phyloP scores from a whole-genome alignment of 2,113 vertebrate species.

The rabbit (Oryctolagus cuniculus) region mOryCun1.1 NC_091438.1:34770501-34771000 shows the following conservation, averaged over 20 bases:
- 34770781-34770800: conserved; percentile 75
- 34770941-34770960: conserved; percentile 60
- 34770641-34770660: conserved; percentile 15
- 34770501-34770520: background rate
- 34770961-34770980: conserved; percentile 82
- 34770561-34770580: background rate
- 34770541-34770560: background rate
- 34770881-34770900: conserved; percentile 77
- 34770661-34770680: conserved; percentile 58
- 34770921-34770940: conserved; percentile 86
- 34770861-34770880: conserved; percentile 85
- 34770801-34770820: conserved; percentile 83
- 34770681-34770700: conserved; percentile 80
- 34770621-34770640: conserved; percentile 42
- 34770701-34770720: conserved; percentile 82
- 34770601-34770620: background rate
- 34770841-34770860: conserved; percentile 90
- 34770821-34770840: conserved; percentile 85
- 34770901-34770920: conserved; percentile 84
- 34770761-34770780: conserved; percentile 56
- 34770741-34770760: conserved; percentile 71
- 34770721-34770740: conserved; percentile 80
- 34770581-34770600: background rate
- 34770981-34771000: conserved; percentile 88
- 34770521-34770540: background rate